Evolutionary conservation across 2,888 invertebrate species (phyloP).

Genomic region (Xanthia icteritia): DNA sequence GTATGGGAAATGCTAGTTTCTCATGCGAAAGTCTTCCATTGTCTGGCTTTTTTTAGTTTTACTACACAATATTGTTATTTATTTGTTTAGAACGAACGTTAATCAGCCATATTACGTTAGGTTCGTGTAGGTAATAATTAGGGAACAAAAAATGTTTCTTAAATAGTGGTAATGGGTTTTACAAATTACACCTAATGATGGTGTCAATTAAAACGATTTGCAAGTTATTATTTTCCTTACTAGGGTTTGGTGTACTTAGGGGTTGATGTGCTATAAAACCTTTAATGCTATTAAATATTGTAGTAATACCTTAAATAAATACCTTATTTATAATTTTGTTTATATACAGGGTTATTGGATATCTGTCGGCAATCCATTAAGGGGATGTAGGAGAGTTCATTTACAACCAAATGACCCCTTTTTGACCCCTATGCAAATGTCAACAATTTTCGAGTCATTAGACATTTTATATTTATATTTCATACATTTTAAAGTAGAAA

Average conservation of each 20-base stretch:
- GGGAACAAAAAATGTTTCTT: slow-evolving; percentile 20
- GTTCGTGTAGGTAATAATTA: slow-evolving; percentile 22
- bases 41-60: slow-evolving; percentile 69
- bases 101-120: slow-evolving; percentile 41
- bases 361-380: too few species aligned
- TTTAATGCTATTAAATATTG: neutral
- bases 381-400: too few species aligned
- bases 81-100: slow-evolving; percentile 56
- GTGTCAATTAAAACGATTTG: slow-evolving; percentile 12
- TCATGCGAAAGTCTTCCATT: slow-evolving; percentile 86
- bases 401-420: too few species aligned
- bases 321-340: neutral
- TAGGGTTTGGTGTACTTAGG: neutral
- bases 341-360: too few species aligned
- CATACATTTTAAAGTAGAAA: too few species aligned
- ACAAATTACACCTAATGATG: slow-evolving; percentile 13
- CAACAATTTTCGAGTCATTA: too few species aligned
- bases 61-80: slow-evolving; percentile 68
- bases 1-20: slow-evolving; percentile 86
- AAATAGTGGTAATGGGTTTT: slow-evolving; percentile 31
- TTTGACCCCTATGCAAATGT: too few species aligned
- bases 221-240: slow-evolving; percentile 18
- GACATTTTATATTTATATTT: too few species aligned
- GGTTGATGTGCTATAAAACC: neutral
- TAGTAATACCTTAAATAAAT: neutral